These are phyloP conservation scores for Euwallacea similis DNA, from an alignment of 1,140 invertebrate species.

Conservation along the genomic window DNA sequence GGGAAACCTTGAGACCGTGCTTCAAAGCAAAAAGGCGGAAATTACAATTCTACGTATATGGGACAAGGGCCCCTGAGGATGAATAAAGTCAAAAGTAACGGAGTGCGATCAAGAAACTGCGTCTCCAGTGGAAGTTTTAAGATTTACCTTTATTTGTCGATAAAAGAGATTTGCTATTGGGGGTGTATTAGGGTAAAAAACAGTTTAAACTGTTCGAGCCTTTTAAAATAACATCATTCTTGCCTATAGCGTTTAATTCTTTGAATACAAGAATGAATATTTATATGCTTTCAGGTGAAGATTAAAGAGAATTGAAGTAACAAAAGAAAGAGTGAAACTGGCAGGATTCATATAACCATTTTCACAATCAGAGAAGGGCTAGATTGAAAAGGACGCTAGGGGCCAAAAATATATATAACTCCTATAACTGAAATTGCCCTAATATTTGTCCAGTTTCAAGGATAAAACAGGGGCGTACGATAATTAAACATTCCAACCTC, in stretches of 20 bases:
- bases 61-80: constrained; percentile 49
- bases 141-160: constrained; percentile 40
- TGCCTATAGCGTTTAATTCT: neutral
- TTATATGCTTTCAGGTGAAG: neutral
- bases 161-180: constrained; percentile 30
- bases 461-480: constrained; percentile 12
- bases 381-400: constrained; percentile 27
- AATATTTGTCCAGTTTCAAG: constrained; percentile 18
- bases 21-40: constrained; percentile 43
- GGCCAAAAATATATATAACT: constrained; percentile 13
- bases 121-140: constrained; percentile 19
- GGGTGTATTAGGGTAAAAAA: constrained; percentile 13
- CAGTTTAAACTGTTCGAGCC: constrained; percentile 10
- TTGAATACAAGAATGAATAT: neutral
- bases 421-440: constrained; percentile 16
- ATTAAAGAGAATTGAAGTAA: constrained; percentile 14
- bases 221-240: neutral
- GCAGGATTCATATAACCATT: constrained; percentile 16
- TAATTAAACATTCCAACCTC: no score
- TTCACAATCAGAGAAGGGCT: neutral
- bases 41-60: constrained; percentile 44
- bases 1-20: constrained; percentile 42
- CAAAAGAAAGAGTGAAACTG: constrained; percentile 11
- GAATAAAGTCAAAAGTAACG: constrained; percentile 51
- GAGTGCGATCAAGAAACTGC: constrained; percentile 36